Conservation (phyloP, 2,888 invertebrate genomes). For the Plebejus argus region DNA sequence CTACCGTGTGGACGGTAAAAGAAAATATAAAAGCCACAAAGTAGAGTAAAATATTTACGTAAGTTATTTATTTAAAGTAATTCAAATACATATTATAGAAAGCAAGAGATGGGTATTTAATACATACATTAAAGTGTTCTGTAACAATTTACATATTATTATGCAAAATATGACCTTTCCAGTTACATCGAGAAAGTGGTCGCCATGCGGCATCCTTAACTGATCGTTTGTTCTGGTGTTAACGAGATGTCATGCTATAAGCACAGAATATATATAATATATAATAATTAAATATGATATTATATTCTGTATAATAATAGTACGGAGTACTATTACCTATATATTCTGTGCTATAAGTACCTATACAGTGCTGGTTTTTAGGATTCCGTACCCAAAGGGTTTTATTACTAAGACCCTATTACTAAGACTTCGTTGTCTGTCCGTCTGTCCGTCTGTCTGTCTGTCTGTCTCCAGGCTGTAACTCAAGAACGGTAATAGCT, state of each 20-base stretch:
- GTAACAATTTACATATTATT: conserved; percentile 26
- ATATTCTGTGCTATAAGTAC: no score
- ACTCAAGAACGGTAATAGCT: no score
- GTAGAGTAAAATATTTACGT: neutral
- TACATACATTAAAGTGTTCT: conserved; percentile 10
- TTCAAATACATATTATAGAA: conserved; percentile 11
- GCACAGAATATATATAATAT: no score
- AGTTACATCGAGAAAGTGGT: conserved; percentile 7
- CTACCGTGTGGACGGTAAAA: neutral
- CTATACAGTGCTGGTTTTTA: no score
- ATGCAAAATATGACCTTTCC: conserved; percentile 27
- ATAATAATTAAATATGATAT: no score
- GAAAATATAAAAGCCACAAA: neutral
- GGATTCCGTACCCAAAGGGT: no score
- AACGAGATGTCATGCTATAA: neutral
- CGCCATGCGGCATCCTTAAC: neutral
- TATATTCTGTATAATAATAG: no score
- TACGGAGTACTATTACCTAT: no score
- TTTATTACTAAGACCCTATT: no score
- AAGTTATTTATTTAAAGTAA: neutral
- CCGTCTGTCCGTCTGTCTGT: no score
- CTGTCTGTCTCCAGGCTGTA: no score
- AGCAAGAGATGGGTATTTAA: conserved; percentile 24
- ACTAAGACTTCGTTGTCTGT: no score
- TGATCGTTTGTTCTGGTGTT: conserved; percentile 3